Evolutionary conservation across 2,888 invertebrate species (phyloP).

Genomic region (Melinaea marsaeus): DNA sequence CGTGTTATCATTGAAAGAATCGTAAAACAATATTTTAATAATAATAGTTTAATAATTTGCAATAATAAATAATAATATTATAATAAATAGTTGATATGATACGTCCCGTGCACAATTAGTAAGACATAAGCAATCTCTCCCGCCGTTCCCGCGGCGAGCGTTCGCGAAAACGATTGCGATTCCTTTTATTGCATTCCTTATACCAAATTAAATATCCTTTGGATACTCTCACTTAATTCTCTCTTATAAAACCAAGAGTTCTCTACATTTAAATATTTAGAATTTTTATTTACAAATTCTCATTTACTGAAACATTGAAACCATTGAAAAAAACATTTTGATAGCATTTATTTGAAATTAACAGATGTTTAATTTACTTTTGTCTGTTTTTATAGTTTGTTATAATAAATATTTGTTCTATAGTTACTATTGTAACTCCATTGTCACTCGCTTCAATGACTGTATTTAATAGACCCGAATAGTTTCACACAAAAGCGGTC

Average conservation of each 20-base stretch:
- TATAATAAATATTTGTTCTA: no score
- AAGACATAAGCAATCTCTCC: constrained; percentile 55
- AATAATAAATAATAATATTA: not conserved
- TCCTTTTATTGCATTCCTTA: constrained; percentile 21
- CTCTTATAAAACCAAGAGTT: constrained; percentile 13
- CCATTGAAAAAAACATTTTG: not conserved
- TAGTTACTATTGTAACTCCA: no score
- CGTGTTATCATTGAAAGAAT: not conserved
- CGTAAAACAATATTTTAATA: no score
- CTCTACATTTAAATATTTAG: not conserved
- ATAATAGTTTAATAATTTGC: constrained; percentile 5
- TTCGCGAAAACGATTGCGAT: constrained; percentile 20
- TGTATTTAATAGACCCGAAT: constrained; percentile 25
- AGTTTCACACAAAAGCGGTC: constrained; percentile 26
- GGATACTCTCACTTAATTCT: constrained; percentile 30
- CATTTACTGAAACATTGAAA: not conserved
- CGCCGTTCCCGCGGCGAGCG: constrained; percentile 13
- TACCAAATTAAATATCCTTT: constrained; percentile 25
- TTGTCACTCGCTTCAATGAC: not conserved
- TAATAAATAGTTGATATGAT: constrained; percentile 16
- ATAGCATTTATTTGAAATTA: no score
- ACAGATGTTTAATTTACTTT: no score
- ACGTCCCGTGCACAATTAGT: constrained; percentile 56
- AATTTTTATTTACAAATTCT: constrained; percentile 1
- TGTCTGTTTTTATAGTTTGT: no score